phyloP scores from a whole-genome alignment of 2,113 vertebrate genomes.

The Desmodus rotundus region DNA sequence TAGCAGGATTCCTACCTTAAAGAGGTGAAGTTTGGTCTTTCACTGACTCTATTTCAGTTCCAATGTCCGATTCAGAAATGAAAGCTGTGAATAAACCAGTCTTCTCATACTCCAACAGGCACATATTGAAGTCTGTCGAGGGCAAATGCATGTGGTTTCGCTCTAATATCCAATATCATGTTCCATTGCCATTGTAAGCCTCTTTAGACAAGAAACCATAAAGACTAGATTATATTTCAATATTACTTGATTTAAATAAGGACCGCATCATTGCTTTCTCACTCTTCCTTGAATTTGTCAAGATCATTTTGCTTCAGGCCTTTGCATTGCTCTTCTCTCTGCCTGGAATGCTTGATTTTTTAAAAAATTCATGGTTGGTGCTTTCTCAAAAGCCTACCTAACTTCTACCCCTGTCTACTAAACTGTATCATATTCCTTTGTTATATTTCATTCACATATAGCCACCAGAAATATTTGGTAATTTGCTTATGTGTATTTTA shows the following conservation, averaged over 20 bases:
- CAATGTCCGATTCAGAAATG: neutral
- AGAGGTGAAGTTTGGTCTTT: neutral
- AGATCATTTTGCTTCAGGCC: neutral
- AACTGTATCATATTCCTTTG: neutral
- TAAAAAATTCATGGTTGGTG: neutral
- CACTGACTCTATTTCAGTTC: neutral
- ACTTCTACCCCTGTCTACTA: neutral
- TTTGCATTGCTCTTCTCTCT: neutral
- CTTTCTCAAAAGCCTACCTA: neutral
- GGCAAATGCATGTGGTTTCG: slow-evolving; percentile 8
- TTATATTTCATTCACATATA: neutral
- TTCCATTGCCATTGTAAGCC: neutral
- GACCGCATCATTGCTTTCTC: neutral
- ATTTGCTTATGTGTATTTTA: neutral
- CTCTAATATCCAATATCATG: neutral
- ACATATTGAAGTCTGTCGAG: neutral
- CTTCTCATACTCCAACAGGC: neutral
- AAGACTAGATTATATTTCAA: slow-evolving; percentile 43
- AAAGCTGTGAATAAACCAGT: neutral
- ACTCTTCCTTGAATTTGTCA: neutral
- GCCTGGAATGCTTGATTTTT: neutral
- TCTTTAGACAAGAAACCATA: slow-evolving; percentile 19
- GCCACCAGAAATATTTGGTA: neutral
- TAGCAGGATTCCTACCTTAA: neutral
- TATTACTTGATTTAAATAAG: slow-evolving; percentile 54